Conservation (phyloP, 2,888 invertebrate species). For the Macropis europaea region DNA sequence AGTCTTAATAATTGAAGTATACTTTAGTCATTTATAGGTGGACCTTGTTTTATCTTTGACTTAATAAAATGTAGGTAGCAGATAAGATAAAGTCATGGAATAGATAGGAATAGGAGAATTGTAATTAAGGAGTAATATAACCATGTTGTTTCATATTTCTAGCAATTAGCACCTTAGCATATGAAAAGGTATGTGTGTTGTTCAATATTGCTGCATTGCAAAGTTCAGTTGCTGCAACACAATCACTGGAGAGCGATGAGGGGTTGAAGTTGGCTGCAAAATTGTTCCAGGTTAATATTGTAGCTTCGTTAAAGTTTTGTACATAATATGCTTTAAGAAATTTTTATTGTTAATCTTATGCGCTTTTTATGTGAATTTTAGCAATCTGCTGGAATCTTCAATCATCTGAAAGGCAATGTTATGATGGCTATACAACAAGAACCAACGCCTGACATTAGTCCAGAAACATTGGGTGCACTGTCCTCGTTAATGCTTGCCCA, state of each 20-base stretch:
- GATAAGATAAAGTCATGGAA: constrained; percentile 50
- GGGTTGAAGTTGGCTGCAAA: constrained; percentile 96
- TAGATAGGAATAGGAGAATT: not conserved
- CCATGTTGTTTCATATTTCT: constrained; percentile 41
- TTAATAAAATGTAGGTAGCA: not conserved
- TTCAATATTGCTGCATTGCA: constrained; percentile 98
- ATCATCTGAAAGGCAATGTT: constrained; percentile 89
- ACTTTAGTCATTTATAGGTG: not conserved
- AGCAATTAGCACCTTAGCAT: constrained; percentile 94
- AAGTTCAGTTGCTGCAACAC: constrained; percentile 91
- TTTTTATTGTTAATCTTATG: not conserved
- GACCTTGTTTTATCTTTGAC: not conserved
- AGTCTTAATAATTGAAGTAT: constrained; percentile 58
- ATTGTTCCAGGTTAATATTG: constrained; percentile 87
- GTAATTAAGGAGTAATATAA: not conserved
- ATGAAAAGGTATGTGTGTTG: constrained; percentile 96
- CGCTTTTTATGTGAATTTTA: constrained; percentile 73
- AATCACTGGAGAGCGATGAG: constrained; percentile 94
- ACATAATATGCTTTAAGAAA: not conserved
- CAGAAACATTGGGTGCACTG: constrained; percentile 94
- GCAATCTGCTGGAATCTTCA: constrained; percentile 95
- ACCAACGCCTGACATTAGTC: constrained; percentile 96
- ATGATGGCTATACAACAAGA: constrained; percentile 94
- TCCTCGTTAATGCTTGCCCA: constrained; percentile 96
- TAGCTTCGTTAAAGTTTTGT: constrained; percentile 1